Conservation (phyloP, 2,797 vertebrate species). For the Limnodromus scolopaceus region DNA sequence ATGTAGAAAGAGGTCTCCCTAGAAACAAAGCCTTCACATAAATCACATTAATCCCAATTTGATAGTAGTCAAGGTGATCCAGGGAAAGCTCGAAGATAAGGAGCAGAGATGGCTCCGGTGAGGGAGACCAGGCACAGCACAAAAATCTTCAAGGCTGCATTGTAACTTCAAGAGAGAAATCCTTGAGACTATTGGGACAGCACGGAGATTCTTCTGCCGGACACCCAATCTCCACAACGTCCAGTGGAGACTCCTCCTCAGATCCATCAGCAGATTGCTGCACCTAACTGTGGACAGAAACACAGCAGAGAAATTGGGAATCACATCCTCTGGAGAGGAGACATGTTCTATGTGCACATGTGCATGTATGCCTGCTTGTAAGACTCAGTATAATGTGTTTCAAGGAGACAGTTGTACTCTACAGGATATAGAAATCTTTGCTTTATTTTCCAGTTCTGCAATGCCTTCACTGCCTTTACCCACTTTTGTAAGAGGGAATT, state of each 20-base stretch:
- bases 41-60: not conserved
- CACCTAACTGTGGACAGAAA: not conserved
- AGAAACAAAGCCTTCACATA: not conserved
- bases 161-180: not conserved
- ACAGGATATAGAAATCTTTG: not conserved
- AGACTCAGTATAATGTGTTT: not conserved
- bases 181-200: not conserved
- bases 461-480: not conserved
- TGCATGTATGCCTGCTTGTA: not conserved
- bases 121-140: not conserved
- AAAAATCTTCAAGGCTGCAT: not conserved
- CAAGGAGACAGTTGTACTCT: not conserved
- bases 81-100: not conserved
- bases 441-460: not conserved
- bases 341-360: rapidly evolving
- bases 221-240: not conserved
- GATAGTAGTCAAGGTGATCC: not conserved
- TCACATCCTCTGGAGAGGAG: not conserved
- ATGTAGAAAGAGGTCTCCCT: not conserved
- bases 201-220: not conserved
- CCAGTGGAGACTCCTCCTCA: rapidly evolving
- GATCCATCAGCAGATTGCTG: not conserved
- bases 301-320: not conserved
- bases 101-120: not conserved
- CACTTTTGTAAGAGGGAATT: not conserved